phyloP scores from a whole-genome alignment of 2,797 vertebrate genomes.

The Poecilia velifera region DNA sequence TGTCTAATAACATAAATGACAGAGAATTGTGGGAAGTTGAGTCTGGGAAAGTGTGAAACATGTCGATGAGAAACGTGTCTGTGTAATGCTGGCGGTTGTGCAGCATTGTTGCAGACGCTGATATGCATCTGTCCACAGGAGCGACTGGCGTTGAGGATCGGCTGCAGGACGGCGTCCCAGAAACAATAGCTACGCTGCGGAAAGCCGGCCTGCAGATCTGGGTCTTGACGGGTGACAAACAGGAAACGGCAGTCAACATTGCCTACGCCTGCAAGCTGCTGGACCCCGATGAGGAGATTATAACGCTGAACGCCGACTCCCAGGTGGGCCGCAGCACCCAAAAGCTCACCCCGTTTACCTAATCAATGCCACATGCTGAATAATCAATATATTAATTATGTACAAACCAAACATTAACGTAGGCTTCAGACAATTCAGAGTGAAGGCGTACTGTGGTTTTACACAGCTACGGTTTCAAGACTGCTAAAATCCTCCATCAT shows the following conservation, averaged over 20 bases:
- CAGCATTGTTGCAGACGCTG: neutral
- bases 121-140: conserved; percentile 77
- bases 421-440: neutral
- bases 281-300: conserved; percentile 93
- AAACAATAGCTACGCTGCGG: conserved; percentile 90
- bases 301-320: conserved; percentile 94
- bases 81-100: neutral
- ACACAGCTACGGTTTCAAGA: neutral
- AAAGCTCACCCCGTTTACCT: neutral
- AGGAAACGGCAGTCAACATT: conserved; percentile 96
- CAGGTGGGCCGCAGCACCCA: conserved; percentile 76
- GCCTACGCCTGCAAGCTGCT: conserved; percentile 96
- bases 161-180: conserved; percentile 95
- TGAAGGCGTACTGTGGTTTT: neutral
- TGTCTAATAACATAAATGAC: neutral
- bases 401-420: neutral
- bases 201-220: conserved; percentile 95
- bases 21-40: neutral
- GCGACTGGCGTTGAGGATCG: conserved; percentile 96
- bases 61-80: no score
- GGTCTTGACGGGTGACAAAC: conserved; percentile 98
- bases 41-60: neutral
- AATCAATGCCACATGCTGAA: neutral
- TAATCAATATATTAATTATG: neutral
- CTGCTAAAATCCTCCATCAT: neutral